Base-by-base conservation (phyloP, 2,888 invertebrate genomes). In the Drosophila mimica region DNA sequence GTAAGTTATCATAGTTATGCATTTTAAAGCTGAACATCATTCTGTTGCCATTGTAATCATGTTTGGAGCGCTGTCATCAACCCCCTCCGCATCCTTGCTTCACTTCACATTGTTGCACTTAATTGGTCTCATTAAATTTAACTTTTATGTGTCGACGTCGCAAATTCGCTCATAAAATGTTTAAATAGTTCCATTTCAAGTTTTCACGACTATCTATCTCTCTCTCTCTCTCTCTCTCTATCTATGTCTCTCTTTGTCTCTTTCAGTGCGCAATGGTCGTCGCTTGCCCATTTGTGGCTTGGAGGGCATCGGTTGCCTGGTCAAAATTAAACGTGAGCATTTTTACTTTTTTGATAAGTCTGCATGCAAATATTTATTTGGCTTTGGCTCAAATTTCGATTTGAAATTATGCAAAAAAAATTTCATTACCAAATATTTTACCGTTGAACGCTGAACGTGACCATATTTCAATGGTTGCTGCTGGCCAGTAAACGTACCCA, bases 301-400 rank as follows among this genome's bases (percentile, higher is more conserved):
- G 1, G 85, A 93, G 63, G 96, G 96, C 13, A 92, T 96, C 73
- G 94, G 94, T 69, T 96, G 96, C 85, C 93, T 96, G 70, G 93
- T 94, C 2, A 91, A 94, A 73, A 93, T 95, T 83, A 94, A 94
- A 94, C 95, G 94, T 94, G 90, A 90, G 92, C 91, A 77, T 75
- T 70, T 82, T 78, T 63, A 56, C 34, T 56, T 59, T 36, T 20
- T 33, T 33, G 4, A 53, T 9, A 52, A 49, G 15, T 60, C 20
- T 40, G 56, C 84, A 79, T 83, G 88, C 68, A 88, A 88, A 84
- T 88, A 90, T 82, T 79, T 67, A 90, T 82, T 79, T 68, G 62
- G 56, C 81, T 89, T 58, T 59, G 51, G 43, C 65, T 65, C 89
- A 76, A 69, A 73, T 73, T 76, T 76, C 75, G 57, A 60, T 74